phyloP scores from a whole-genome alignment of 2,797 vertebrate species.

The Helicolenus hilgendorfi region DNA sequence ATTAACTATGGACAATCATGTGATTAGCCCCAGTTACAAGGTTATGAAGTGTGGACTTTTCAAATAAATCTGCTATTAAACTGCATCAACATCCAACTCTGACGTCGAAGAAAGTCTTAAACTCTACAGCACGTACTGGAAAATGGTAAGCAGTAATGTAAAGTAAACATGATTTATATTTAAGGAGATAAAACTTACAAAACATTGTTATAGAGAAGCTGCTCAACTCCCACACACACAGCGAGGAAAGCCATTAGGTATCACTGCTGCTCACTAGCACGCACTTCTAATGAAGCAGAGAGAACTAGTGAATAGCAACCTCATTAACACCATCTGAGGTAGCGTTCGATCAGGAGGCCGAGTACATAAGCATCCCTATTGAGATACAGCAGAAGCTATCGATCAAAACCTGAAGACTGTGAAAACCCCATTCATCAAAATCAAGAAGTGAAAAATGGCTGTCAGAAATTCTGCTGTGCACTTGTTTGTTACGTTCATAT shows the following conservation, averaged over 20 bases:
- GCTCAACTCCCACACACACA: neutral
- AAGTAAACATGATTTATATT: neutral
- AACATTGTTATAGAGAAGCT: neutral
- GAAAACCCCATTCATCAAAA: slow-evolving; percentile 48
- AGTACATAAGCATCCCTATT: slow-evolving; percentile 1
- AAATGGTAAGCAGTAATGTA: neutral
- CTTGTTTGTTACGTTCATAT: slow-evolving; percentile 11
- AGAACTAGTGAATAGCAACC: neutral
- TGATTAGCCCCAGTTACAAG: no score
- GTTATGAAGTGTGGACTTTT: neutral
- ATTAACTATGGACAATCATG: no score
- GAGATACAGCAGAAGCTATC: slow-evolving; percentile 32
- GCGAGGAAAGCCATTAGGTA: neutral
- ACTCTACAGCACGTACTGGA: neutral
- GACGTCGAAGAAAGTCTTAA: accelerated
- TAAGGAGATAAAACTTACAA: neutral
- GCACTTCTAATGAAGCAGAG: neutral
- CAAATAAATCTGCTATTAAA: neutral
- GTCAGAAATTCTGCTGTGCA: slow-evolving; percentile 21
- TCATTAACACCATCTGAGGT: slow-evolving; percentile 42
- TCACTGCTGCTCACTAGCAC: neutral
- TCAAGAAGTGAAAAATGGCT: slow-evolving; percentile 43
- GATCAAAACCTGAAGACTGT: slow-evolving; percentile 32
- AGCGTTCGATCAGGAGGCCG: slow-evolving; percentile 6
- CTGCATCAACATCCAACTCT: neutral